These are phyloP conservation scores for Mus spicilegus DNA, from an alignment of 2,113 vertebrate species.

Conservation along the genomic window DNA sequence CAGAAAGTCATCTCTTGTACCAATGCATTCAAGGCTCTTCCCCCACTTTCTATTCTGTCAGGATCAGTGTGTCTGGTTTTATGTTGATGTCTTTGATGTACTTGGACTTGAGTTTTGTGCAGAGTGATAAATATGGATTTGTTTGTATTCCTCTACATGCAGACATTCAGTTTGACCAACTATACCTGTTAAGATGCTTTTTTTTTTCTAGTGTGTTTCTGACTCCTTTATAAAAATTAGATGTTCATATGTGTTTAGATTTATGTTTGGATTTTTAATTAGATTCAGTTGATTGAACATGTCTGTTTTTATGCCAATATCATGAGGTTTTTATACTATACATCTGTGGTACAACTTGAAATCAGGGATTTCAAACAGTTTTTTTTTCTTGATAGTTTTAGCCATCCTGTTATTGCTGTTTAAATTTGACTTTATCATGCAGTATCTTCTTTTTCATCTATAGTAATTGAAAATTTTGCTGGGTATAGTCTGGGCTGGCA, in stretches of 20 bases:
- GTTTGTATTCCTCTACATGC: neutral
- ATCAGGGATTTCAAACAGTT: neutral
- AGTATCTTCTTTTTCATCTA: neutral
- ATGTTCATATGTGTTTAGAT: neutral
- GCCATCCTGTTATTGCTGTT: neutral
- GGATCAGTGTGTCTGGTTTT: neutral
- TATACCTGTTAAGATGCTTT: neutral
- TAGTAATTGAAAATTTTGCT: neutral
- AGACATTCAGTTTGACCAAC: neutral
- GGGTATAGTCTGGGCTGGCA: neutral
- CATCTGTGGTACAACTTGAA: neutral
- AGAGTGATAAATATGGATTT: neutral
- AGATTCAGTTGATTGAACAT: neutral
- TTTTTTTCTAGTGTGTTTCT: neutral
- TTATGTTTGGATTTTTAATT: neutral
- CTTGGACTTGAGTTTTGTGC: neutral
- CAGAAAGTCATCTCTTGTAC: neutral
- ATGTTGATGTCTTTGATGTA: neutral
- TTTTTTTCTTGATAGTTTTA: neutral
- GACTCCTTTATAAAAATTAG: neutral
- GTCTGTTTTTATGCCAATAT: neutral
- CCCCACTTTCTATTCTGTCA: neutral
- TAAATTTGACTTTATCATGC: neutral
- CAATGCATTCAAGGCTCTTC: neutral
- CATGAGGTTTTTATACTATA: neutral